These are phyloP conservation scores for Falcunculus frontatus DNA, from an alignment of 2,113 vertebrate species.

Conservation along the genomic window DNA sequence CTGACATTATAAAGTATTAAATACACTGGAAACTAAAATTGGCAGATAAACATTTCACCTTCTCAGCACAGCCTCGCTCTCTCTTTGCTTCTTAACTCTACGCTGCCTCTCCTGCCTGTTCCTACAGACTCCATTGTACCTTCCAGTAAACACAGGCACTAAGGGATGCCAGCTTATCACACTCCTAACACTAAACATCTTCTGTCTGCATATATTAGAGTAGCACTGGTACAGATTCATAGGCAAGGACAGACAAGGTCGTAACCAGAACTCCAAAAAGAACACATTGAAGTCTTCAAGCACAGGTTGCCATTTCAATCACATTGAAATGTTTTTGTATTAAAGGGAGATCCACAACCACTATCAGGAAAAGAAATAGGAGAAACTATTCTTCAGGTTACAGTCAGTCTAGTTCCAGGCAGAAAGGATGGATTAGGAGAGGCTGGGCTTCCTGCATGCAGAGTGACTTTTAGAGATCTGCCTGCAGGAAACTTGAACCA, in stretches of 20 bases:
- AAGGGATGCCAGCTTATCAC: neutral
- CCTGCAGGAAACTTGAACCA: constrained; percentile 11
- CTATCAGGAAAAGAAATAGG: neutral
- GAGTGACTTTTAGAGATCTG: neutral
- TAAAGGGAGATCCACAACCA: neutral
- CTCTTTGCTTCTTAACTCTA: neutral
- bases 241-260: neutral
- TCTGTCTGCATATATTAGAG: neutral
- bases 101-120: neutral
- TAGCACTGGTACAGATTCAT: neutral
- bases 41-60: constrained; percentile 26
- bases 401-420: neutral
- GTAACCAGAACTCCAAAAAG: neutral
- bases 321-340: neutral
- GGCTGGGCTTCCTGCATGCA: neutral
- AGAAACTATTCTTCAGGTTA: neutral
- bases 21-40: constrained; percentile 5
- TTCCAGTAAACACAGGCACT: neutral
- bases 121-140: neutral
- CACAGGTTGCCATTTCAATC: neutral
- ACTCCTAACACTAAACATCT: neutral
- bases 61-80: neutral
- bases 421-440: neutral
- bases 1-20: constrained; percentile 59
- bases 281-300: neutral